Evolutionary conservation across 2,888 invertebrate genomes (phyloP).

Genomic region (Thymelicus lineola): DNA sequence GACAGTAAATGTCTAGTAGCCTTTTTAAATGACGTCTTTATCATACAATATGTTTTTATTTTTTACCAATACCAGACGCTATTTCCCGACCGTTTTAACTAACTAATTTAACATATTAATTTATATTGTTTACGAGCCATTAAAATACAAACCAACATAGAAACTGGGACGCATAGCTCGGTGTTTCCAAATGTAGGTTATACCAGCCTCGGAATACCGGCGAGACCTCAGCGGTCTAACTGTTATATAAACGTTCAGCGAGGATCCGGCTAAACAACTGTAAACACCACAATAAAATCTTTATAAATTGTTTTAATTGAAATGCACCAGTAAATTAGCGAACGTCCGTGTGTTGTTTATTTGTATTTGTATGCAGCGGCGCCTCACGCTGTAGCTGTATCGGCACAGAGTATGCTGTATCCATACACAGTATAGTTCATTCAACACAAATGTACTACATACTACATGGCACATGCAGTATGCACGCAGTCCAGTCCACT

Average conservation of each 20-base stretch:
- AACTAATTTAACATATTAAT: too few relatives aligned
- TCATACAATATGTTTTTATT: too few relatives aligned
- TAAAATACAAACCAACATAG: too few relatives aligned
- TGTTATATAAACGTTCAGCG: not conserved
- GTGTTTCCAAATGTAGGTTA: too few relatives aligned
- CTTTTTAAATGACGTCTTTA: too few relatives aligned
- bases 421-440: constrained; percentile 31
- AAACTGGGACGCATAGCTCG: too few relatives aligned
- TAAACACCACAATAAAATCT: constrained; percentile 6
- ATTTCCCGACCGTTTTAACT: too few relatives aligned
- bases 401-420: constrained; percentile 35
- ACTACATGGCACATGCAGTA: not conserved
- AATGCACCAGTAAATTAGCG: constrained; percentile 20
- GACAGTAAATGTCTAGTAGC: too few relatives aligned
- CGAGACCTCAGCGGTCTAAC: not conserved
- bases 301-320: constrained; percentile 26
- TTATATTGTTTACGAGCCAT: too few relatives aligned
- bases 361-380: constrained; percentile 13
- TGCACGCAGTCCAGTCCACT: not conserved
- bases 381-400: not conserved
- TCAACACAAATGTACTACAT: too few relatives aligned
- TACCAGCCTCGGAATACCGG: too few relatives aligned
- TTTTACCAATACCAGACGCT: too few relatives aligned
- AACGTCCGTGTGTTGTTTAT: not conserved
- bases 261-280: constrained; percentile 8